Conservation (phyloP, 2,797 vertebrate species). For the Myoxocephalus aenaeus region DNA sequence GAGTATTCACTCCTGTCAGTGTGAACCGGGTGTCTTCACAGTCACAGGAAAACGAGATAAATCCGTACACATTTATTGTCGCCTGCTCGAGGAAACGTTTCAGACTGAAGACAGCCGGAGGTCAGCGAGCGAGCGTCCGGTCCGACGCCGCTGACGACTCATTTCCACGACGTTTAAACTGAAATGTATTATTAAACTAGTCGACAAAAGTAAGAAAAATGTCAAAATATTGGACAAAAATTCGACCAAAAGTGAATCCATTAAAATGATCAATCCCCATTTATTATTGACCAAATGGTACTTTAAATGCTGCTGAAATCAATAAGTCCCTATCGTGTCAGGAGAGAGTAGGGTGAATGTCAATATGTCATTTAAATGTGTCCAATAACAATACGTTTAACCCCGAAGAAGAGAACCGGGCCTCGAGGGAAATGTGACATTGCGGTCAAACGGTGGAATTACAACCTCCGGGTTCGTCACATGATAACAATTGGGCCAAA, state of each 20-base stretch:
- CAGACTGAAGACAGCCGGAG: slow-evolving; percentile 60
- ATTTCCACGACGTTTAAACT: neutral
- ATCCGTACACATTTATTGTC: slow-evolving; percentile 48
- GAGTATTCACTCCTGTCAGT: slow-evolving; percentile 61
- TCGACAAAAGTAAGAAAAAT: neutral
- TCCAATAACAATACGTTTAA: neutral
- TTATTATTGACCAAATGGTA: neutral
- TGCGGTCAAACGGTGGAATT: too few relatives aligned
- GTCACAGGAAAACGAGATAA: slow-evolving; percentile 56
- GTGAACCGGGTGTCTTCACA: slow-evolving; percentile 56
- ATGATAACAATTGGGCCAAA: too few relatives aligned
- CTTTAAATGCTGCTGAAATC: neutral
- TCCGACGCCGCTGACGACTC: too few relatives aligned
- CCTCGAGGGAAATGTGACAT: too few relatives aligned
- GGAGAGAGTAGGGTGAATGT: too few relatives aligned
- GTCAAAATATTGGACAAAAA: too few relatives aligned
- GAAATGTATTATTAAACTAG: neutral
- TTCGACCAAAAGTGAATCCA: neutral
- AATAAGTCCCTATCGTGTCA: too few relatives aligned
- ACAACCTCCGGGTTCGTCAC: too few relatives aligned
- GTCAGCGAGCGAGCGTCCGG: slow-evolving; percentile 30
- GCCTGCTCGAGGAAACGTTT: slow-evolving; percentile 45
- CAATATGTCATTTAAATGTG: neutral
- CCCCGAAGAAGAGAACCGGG: too few relatives aligned
- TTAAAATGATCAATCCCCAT: too few relatives aligned